A percentile compares a stretch with the other conserved stretches of the same genome.
phyloP scores from a whole-genome alignment of 2,888 invertebrate genomes.

The Apantesis nais region DNA sequence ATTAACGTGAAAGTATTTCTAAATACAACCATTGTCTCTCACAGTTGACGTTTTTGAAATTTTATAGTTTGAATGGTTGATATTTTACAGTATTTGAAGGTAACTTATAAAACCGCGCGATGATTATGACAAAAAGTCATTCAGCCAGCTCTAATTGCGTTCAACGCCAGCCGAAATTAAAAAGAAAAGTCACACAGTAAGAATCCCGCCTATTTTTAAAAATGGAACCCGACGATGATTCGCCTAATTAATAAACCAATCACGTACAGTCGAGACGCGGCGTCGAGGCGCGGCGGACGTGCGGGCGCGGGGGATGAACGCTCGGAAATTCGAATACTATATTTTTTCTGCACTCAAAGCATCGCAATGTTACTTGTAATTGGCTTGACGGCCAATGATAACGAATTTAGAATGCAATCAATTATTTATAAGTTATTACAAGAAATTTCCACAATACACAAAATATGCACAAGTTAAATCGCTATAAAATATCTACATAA shows the following conservation, averaged over 20 bases:
- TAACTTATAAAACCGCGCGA: conserved; percentile 65
- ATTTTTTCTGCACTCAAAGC: conserved; percentile 81
- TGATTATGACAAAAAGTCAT: conserved; percentile 77
- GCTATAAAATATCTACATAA: conserved; percentile 57
- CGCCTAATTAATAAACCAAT: conserved; percentile 86
- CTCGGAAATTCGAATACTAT: conserved; percentile 83
- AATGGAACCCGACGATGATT: conserved; percentile 82
- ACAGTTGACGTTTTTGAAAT: conserved; percentile 36
- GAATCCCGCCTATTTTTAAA: conserved; percentile 86
- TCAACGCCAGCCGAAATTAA: conserved; percentile 82
- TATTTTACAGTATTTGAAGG: conserved; percentile 64
- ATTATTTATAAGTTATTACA: conserved; percentile 64
- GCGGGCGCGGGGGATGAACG: conserved; percentile 84
- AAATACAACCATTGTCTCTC: not conserved
- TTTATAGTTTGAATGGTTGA: conserved; percentile 56
- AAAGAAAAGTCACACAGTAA: conserved; percentile 82
- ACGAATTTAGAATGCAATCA: conserved; percentile 73
- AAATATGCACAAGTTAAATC: conserved; percentile 53
- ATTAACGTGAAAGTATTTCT: not conserved
- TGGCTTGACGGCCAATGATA: conserved; percentile 78
- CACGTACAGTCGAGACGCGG: conserved; percentile 85
- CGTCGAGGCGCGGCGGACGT: conserved; percentile 83
- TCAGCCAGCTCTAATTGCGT: conserved; percentile 81
- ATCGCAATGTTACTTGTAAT: conserved; percentile 82
- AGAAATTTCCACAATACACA: conserved; percentile 55